Conservation (phyloP, 2,888 invertebrate species). For the Cephalotes varians region DNA sequence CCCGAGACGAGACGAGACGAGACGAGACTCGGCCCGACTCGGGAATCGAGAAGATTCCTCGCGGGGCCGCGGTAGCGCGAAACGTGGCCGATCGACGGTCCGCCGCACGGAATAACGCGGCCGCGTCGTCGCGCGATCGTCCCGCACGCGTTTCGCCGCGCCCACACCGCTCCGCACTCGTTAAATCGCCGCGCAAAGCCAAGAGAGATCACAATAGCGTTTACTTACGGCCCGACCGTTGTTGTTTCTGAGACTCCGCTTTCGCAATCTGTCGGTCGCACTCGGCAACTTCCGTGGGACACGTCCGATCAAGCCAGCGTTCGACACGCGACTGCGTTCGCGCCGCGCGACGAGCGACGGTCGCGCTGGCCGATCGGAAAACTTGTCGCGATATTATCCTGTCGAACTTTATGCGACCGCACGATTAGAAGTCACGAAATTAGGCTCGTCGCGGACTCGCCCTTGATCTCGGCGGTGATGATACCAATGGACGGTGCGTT, state of each 20-base stretch:
- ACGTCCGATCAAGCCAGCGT: constrained; percentile 81
- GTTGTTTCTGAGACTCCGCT: constrained; percentile 86
- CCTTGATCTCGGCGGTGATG: constrained; percentile 73
- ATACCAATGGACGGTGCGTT: constrained; percentile 69
- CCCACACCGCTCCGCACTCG: constrained; percentile 39
- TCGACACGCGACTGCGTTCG: constrained; percentile 77
- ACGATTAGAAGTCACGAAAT: not conserved
- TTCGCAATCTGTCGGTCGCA: constrained; percentile 84
- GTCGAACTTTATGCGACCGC: not conserved
- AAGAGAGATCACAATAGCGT: constrained; percentile 81
- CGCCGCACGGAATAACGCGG: constrained; percentile 30
- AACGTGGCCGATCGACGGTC: not conserved
- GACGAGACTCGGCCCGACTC: not conserved
- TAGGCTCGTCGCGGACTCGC: not conserved
- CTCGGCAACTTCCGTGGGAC: constrained; percentile 83
- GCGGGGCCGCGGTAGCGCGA: not conserved
- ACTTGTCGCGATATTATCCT: constrained; percentile 43
- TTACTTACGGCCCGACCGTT: constrained; percentile 87
- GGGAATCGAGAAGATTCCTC: constrained; percentile 75
- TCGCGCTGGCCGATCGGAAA: constrained; percentile 46
- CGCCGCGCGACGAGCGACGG: constrained; percentile 31
- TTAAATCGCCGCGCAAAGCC: constrained; percentile 65
- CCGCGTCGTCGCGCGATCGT: constrained; percentile 42
- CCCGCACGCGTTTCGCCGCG: constrained; percentile 30
- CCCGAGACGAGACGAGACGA: constrained; percentile 56